phyloP scores from a whole-genome alignment of 2,113 vertebrate genomes.

The Ranitomeya imitator region DNA sequence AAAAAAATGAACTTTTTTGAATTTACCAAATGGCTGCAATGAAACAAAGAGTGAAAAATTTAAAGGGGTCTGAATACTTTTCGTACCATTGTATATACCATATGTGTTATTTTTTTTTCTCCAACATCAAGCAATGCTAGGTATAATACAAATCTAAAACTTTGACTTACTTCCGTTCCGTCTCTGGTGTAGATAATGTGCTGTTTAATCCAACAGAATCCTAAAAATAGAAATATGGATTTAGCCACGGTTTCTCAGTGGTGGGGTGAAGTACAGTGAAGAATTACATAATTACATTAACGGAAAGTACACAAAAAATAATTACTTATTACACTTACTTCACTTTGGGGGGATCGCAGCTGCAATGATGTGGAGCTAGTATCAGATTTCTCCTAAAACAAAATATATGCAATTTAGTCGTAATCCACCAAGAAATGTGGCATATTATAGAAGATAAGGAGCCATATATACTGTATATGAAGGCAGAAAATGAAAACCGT shows the following conservation, averaged over 20 bases:
- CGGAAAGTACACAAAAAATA: background rate
- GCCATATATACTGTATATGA: background rate
- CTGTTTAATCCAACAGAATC: constrained; percentile 91
- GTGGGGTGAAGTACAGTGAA: background rate
- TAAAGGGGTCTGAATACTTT: no score
- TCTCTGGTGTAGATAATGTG: constrained; percentile 87
- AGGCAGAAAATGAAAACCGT: background rate
- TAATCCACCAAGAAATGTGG: constrained; percentile 62
- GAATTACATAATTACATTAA: background rate
- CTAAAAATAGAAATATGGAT: constrained; percentile 70
- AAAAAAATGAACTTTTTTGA: no score
- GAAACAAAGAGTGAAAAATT: no score
- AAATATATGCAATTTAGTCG: constrained; percentile 68
- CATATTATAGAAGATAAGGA: constrained; percentile 48
- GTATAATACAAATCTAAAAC: no score
- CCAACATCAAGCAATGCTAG: no score
- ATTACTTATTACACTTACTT: constrained; percentile 76
- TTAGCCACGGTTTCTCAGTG: constrained; percentile 32
- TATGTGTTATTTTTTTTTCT: no score
- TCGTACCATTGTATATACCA: no score
- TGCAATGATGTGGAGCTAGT: constrained; percentile 83
- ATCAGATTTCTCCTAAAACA: constrained; percentile 90
- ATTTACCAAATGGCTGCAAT: no score
- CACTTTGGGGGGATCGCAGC: constrained; percentile 88
- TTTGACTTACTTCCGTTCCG: constrained; percentile 89